Evolutionary conservation across 30 jellyfish, hydroid and myxozoan genomes (phyloP).

Genomic region (Hydra vulgaris): DNA sequence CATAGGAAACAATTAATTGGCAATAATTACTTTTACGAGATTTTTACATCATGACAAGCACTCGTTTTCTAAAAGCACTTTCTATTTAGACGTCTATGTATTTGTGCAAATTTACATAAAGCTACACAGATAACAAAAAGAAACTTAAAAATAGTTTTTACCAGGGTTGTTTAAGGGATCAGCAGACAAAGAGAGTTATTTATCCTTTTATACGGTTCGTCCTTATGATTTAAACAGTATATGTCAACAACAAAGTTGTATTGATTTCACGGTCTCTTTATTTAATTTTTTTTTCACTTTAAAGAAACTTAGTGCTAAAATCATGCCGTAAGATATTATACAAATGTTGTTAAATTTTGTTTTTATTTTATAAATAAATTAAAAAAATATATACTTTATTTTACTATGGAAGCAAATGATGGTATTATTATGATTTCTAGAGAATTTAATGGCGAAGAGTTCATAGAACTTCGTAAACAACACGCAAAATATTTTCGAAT

Average conservation of each 20-base stretch:
- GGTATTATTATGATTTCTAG: background rate
- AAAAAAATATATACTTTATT: background rate
- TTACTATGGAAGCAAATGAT: background rate
- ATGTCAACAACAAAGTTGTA: background rate
- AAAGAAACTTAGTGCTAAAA: background rate
- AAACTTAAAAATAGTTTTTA: background rate
- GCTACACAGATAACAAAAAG: background rate
- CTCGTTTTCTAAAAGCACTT: too few relatives aligned
- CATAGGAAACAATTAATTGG: too few relatives aligned
- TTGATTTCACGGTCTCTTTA: background rate
- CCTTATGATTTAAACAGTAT: background rate
- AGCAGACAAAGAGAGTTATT: background rate
- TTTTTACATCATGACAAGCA: too few relatives aligned
- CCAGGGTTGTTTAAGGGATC: background rate
- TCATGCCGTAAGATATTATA: background rate
- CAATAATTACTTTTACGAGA: too few relatives aligned
- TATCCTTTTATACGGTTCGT: background rate
- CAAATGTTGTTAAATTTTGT: background rate
- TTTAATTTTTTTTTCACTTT: background rate
- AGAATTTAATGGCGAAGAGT: background rate
- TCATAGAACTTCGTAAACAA: constrained; percentile 15
- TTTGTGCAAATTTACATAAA: background rate
- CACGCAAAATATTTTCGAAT: constrained; percentile 35
- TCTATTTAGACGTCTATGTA: background rate
- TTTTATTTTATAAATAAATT: too few relatives aligned